A percentile compares a stretch with the other conserved stretches of the same genome.
Evolutionary conservation across 2,113 vertebrate genomes (phyloP).

Genomic region (Lutjanus erythropterus): DNA sequence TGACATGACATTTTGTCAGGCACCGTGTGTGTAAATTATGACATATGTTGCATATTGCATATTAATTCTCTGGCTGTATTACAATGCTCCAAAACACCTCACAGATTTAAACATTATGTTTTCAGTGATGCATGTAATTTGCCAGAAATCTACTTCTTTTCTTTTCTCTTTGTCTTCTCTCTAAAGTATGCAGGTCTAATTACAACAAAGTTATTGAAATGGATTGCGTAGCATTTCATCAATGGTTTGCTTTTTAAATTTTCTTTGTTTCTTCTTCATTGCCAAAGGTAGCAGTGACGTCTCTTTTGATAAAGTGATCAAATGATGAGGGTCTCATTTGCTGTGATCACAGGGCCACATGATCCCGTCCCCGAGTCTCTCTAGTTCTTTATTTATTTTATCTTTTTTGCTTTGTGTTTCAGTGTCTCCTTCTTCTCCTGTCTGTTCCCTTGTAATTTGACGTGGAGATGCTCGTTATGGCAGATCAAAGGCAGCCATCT

Average conservation of each 20-base stretch:
- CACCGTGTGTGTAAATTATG: neutral
- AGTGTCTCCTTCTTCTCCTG: constrained; percentile 55
- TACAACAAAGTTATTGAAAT: constrained; percentile 49
- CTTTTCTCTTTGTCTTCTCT: constrained; percentile 18
- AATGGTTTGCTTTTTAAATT: constrained; percentile 60
- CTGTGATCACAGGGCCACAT: constrained; percentile 80
- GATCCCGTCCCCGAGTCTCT: constrained; percentile 32
- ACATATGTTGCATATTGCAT: neutral
- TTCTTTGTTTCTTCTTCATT: constrained; percentile 62
- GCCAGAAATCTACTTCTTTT: constrained; percentile 1
- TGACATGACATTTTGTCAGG: neutral
- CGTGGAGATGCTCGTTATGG: constrained; percentile 84
- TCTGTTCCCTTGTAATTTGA: constrained; percentile 81
- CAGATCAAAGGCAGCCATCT: constrained; percentile 83
- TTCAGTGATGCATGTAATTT: neutral
- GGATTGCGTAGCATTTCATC: constrained; percentile 76
- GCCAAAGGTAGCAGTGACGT: constrained; percentile 55
- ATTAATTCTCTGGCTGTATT: neutral
- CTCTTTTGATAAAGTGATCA: constrained; percentile 84
- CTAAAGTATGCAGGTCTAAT: constrained; percentile 43
- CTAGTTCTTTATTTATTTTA: constrained; percentile 63
- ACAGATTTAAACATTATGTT: neutral
- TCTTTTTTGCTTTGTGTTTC: constrained; percentile 55
- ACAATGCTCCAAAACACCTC: neutral
- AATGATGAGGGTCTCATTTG: constrained; percentile 81